Conservation (phyloP, 2,113 vertebrate species). For the Salvelinus sp. region DNA sequence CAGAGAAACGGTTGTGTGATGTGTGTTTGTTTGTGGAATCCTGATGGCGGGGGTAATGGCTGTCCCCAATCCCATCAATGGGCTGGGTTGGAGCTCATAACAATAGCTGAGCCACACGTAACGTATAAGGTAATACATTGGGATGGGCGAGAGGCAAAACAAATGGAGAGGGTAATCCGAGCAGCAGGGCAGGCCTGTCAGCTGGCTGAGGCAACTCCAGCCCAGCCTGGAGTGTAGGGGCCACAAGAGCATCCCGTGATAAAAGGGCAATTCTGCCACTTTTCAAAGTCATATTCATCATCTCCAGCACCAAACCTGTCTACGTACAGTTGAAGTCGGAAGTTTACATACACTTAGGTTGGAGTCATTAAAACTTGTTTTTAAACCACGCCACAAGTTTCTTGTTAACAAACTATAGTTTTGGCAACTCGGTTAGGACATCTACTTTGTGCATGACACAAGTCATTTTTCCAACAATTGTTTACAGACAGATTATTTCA, state of each 20-base stretch:
- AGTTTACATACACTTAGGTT: too few species aligned
- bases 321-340: too few species aligned
- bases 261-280: too few species aligned
- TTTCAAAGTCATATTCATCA: too few species aligned
- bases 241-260: constrained; percentile 7
- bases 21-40: constrained; percentile 5
- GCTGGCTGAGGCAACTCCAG: constrained; percentile 24
- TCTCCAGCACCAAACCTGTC: too few species aligned
- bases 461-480: too few species aligned
- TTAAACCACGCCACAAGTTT: too few species aligned
- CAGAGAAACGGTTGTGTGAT: constrained; percentile 13
- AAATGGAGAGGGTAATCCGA: constrained; percentile 27
- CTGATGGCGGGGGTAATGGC: constrained; percentile 14
- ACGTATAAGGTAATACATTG: constrained; percentile 32
- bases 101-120: constrained; percentile 6
- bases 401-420: too few species aligned
- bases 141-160: constrained; percentile 14
- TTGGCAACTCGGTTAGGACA: too few species aligned
- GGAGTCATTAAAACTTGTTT: too few species aligned
- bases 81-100: neutral
- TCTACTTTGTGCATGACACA: too few species aligned
- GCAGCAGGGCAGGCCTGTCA: constrained; percentile 2
- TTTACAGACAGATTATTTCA: too few species aligned
- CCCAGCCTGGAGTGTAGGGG: neutral
- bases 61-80: constrained; percentile 11